phyloP scores from a whole-genome alignment of 1,140 invertebrate genomes.

The Drosophila bocki region DNA sequence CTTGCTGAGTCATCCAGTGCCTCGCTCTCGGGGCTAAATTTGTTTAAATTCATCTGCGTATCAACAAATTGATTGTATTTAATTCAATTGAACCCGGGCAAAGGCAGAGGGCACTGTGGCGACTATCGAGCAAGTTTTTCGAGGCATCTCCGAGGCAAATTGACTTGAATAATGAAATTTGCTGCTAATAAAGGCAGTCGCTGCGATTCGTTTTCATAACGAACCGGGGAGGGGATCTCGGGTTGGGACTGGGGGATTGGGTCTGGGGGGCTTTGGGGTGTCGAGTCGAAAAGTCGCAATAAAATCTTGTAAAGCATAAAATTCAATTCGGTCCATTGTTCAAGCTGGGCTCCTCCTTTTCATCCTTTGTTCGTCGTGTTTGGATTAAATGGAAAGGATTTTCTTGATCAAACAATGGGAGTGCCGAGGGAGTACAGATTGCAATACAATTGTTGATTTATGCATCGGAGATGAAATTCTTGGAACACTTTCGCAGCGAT shows the following conservation, averaged over 20 bases:
- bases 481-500: conserved; percentile 51
- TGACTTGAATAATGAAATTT: conserved; percentile 78
- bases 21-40: conserved; percentile 56
- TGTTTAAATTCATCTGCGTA: conserved; percentile 79
- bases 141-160: conserved; percentile 60
- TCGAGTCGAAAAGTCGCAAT: conserved; percentile 71
- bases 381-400: conserved; percentile 59
- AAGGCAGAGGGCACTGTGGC: conserved; percentile 10
- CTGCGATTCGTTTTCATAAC: conserved; percentile 44
- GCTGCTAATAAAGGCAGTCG: conserved; percentile 52
- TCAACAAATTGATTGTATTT: conserved; percentile 83
- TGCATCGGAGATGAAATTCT: conserved; percentile 70
- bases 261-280: conserved; percentile 9
- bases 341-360: conserved; percentile 7
- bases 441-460: conserved; percentile 69
- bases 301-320: conserved; percentile 77
- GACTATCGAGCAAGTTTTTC: conserved; percentile 49
- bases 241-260: background rate
- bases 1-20: conserved; percentile 61
- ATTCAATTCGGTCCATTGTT: conserved; percentile 73
- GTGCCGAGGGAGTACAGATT: conserved; percentile 11
- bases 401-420: conserved; percentile 75
- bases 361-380: conserved; percentile 25
- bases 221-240: conserved; percentile 1
- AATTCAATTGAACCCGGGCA: conserved; percentile 71